Evolutionary conservation across 2,888 invertebrate genomes (phyloP), one percentile per base, ranked within the genome.

Genomic region (Corythucha ciliata): DNA sequence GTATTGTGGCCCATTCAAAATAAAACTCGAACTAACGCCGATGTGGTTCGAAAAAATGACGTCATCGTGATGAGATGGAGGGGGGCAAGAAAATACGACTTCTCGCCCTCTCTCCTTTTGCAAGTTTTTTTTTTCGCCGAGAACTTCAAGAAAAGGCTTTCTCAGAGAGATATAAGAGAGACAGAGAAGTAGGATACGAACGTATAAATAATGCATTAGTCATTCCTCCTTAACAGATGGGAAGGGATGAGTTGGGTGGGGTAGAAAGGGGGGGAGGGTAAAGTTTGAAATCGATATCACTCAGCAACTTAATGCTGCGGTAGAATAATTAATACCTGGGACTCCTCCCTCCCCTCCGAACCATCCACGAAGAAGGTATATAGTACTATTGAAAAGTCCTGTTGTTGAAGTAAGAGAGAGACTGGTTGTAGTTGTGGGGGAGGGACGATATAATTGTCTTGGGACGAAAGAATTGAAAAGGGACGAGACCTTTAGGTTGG

Each of bases 191-290:
- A n/a, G n/a, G n/a, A n/a, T n/a, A 32, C 29, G 34, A 20, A 18
- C 25, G 26, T 18, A 50, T 50, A 50, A 50, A 50, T 44, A 40
- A 50, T 50, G 50, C 50, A 50, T 50, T 24, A 25, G 25, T 14
- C 25, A 22, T 26, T n/a, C 20, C 24, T 41, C n/a, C n/a, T n/a
- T n/a, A n/a, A n/a, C n/a, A n/a, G n/a, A n/a, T n/a, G n/a, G n/a
- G n/a, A n/a, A n/a, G n/a, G n/a, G n/a, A n/a, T n/a, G n/a, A n/a
- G n/a, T n/a, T n/a, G n/a, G n/a, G n/a, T n/a, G n/a, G n/a, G n/a
- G n/a, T n/a, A n/a, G n/a, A n/a, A n/a, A n/a, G n/a, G n/a, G n/a
- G n/a, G n/a, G 22, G 16, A 29, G 27, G 37, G 39, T 39, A 26
- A 48, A 37, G 33, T 48, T 48, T 26, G 27, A 20, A 48, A 48